Base-by-base conservation (phyloP, 2,888 invertebrate genomes). In the Automeris io region DNA sequence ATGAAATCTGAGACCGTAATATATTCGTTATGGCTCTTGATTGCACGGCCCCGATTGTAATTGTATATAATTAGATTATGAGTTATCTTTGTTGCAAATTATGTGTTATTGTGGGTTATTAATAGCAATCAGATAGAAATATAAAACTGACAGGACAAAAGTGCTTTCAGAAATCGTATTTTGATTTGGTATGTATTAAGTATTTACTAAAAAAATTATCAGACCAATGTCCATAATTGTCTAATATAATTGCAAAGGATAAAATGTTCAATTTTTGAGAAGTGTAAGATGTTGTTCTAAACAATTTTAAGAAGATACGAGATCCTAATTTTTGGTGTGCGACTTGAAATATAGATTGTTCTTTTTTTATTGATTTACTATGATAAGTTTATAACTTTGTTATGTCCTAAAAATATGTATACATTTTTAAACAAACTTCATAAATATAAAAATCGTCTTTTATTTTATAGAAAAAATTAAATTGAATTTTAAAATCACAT, bases 1-100 rank as follows among this genome's bases (percentile, higher is more conserved):
- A 32, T 31, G 29, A 40, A 49, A 60, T 64, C 64, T 69, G 61
- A 50, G 51, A 52, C 61, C 64, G 64, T 70, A 69, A 62, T 47
- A 41, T 4, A 16, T 16, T 16, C 22, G 47, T 65, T 66, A 70
- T 56, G 66, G 64, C 54, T 23, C 46, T 51, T 39, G 36, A 39
- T 44, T 46, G 38, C 48, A 46, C 43, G 47, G 38, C 37, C 57
- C 63, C 55, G 39, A 18, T 45, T 52, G 50, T 55, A 53, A 52
- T 45, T 41, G 39, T 42, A 16, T 29, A 43, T 43, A 21, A 39
- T 46, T 41, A 45, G 31, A 47, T 39, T 39, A 46, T 51, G 49
- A 32, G 41, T 43, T 40, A 46, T 54, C 16, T 38, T 45, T 42
- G 40, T 26, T 26, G 7, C 7, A 16, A 16, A 39, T 46, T 37